Conservation (phyloP, 2,113 vertebrate species). For the Lepisosteus osseus region DNA sequence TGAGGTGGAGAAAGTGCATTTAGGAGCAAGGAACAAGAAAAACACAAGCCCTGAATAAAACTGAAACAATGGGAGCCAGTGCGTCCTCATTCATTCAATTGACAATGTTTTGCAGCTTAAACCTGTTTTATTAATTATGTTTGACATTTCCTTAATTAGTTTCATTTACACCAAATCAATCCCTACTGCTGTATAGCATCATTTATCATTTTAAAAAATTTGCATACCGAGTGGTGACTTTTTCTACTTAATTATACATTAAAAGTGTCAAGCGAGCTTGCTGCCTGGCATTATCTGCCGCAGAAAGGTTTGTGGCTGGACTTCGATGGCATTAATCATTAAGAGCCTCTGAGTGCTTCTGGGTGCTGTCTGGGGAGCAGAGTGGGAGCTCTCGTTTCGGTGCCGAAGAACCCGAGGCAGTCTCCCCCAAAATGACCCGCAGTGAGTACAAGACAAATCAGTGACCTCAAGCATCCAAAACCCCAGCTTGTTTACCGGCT, state of each 20-base stretch:
- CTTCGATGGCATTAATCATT: slow-evolving; percentile 98
- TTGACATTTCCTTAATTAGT: slow-evolving; percentile 99
- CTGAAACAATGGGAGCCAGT: slow-evolving; percentile 99
- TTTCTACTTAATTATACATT: slow-evolving; percentile 99
- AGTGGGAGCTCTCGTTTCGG: slow-evolving; percentile 80
- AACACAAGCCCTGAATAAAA: slow-evolving; percentile 99
- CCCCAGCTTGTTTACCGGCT: slow-evolving; percentile 53
- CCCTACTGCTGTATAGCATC: slow-evolving; percentile 98
- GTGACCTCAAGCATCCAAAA: slow-evolving; percentile 76
- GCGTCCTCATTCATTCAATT: slow-evolving; percentile 99
- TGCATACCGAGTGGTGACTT: slow-evolving; percentile 99
- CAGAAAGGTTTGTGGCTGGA: slow-evolving; percentile 99
- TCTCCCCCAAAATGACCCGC: slow-evolving; percentile 82
- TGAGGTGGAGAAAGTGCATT: slow-evolving; percentile 93
- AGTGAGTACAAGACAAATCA: slow-evolving; percentile 83
- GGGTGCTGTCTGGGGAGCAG: slow-evolving; percentile 84
- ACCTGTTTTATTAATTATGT: slow-evolving; percentile 99
- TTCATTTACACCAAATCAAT: slow-evolving; percentile 99
- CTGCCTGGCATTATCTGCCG: slow-evolving; percentile 99
- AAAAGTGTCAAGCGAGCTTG: slow-evolving; percentile 99
- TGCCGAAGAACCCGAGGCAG: slow-evolving; percentile 71
- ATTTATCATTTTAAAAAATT: slow-evolving; percentile 99
- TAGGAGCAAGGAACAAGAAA: slow-evolving; percentile 98
- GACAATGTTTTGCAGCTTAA: slow-evolving; percentile 99
- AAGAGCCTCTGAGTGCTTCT: slow-evolving; percentile 82